Conservation (phyloP, 2,888 invertebrate species). For the Beris morrisii region DNA sequence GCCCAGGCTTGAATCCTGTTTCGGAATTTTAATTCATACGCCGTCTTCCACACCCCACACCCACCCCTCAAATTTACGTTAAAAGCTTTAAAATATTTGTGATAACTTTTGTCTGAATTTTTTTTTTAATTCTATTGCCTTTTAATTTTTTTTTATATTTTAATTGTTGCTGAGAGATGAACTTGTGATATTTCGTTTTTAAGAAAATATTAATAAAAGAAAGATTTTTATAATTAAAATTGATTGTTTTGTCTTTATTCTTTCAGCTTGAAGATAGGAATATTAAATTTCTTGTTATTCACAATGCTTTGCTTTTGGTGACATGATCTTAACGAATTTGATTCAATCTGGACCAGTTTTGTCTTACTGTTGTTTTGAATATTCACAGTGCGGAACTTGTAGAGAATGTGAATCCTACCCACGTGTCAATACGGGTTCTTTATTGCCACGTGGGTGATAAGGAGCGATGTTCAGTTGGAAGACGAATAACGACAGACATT, state of each 20-base stretch:
- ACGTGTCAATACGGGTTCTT: too few species aligned
- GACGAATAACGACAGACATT: too few species aligned
- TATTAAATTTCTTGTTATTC: background rate
- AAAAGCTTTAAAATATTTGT: conserved; percentile 30
- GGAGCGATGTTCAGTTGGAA: too few species aligned
- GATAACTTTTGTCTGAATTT: conserved; percentile 16
- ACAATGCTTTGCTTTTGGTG: too few species aligned
- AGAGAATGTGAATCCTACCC: too few species aligned
- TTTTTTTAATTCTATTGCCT: background rate
- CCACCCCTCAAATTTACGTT: background rate
- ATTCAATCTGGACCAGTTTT: too few species aligned
- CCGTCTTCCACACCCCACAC: background rate
- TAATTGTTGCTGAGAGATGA: background rate
- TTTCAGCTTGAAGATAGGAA: too few species aligned
- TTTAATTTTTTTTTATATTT: conserved; percentile 5
- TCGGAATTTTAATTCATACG: background rate
- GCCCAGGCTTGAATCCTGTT: conserved; percentile 64
- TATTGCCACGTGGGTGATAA: too few species aligned
- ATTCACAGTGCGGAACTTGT: too few species aligned
- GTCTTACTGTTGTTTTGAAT: too few species aligned
- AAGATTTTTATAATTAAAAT: background rate
- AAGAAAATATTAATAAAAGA: conserved; percentile 2
- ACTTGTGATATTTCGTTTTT: conserved; percentile 22
- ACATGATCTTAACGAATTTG: too few species aligned
- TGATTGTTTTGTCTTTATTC: background rate